Percentiles rank a stretch among this genome's conserved stretches.
phyloP scores from a whole-genome alignment of 2,797 vertebrate species.

The Pseudomugil tenellus region DNA sequence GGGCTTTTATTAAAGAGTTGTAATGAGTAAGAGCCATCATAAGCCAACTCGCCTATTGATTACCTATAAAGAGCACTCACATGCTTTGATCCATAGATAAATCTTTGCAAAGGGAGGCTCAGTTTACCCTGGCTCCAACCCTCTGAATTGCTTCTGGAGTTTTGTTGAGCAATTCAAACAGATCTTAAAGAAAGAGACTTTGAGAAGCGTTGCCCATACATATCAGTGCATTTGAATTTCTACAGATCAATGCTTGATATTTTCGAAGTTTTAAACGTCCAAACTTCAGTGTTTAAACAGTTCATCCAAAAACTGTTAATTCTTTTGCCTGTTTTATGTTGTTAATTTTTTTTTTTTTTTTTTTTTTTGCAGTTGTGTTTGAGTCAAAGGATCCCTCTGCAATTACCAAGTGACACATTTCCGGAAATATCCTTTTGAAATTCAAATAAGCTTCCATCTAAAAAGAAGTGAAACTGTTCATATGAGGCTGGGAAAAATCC shows the following conservation, averaged over 20 bases:
- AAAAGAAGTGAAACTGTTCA: too few relatives aligned
- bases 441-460: too few relatives aligned
- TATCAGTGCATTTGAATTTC: not conserved
- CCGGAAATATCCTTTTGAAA: too few relatives aligned
- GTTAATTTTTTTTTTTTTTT: not conserved
- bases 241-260: not conserved
- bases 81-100: slow-evolving; percentile 78
- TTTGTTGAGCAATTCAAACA: slow-evolving; percentile 45
- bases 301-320: not conserved
- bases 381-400: too few relatives aligned
- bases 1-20: slow-evolving; percentile 82
- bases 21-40: slow-evolving; percentile 81
- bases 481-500: too few relatives aligned
- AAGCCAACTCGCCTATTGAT: slow-evolving; percentile 78
- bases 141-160: slow-evolving; percentile 44
- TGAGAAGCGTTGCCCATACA: not conserved
- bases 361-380: too few relatives aligned
- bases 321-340: not conserved
- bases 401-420: too few relatives aligned
- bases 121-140: slow-evolving; percentile 49
- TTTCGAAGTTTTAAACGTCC: not conserved
- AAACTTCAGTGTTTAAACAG: not conserved
- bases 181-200: slow-evolving; percentile 26
- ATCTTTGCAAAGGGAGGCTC: slow-evolving; percentile 67
- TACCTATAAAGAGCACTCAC: slow-evolving; percentile 80